Evolutionary conservation across 1,140 invertebrate genomes (phyloP), one percentile per base, ranked within the genome.

Genomic region (Ostrea edulis): DNA sequence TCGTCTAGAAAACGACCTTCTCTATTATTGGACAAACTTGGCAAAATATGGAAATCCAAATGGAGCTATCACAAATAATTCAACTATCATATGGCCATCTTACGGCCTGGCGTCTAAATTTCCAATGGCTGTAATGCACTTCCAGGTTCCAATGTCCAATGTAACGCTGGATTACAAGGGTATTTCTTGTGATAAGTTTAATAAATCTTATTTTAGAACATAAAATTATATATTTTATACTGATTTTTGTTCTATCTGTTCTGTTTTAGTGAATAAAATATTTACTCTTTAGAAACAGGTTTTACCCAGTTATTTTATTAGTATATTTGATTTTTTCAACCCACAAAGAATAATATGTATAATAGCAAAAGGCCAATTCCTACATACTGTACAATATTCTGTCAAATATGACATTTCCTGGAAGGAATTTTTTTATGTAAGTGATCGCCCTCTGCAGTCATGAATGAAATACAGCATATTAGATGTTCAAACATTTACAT

Each of bases 11-110:
- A 71, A 88, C 17, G 87, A 87, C 54, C 84, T 91, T 58, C 58
- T 92, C 17, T 87, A 82, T n/a, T 92, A 91, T 86, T 92, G 91
- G 91, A 87, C 91, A 58, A 92, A 91, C 86, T 92, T 92, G 89
- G 91, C 92, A 12, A 92, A 90, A 85, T 54, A 86, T 54, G 90
- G 86, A 71, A 90, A 90, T 82, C 90, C 90, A 25, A 91, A 90
- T 53, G 86, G 85, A 9, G 71, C 86, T n/a, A 22, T 14, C 0
- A n/a, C 62, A 55, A 51, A n/a, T 52, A 51, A 81, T 55, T 20
- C 20, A 54, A 54, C 86, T 52, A 51, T 11, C 7, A 20, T 89
- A 7, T 90, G 89, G 89, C 88, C 88, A 7, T 44, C 25, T 9
- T 89, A 89, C 62, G n/a, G n/a, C 17, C 54, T 58, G 20, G 29